phyloP scores from a whole-genome alignment of 2,888 invertebrate species.

The Tetragonula carbonaria region DNA sequence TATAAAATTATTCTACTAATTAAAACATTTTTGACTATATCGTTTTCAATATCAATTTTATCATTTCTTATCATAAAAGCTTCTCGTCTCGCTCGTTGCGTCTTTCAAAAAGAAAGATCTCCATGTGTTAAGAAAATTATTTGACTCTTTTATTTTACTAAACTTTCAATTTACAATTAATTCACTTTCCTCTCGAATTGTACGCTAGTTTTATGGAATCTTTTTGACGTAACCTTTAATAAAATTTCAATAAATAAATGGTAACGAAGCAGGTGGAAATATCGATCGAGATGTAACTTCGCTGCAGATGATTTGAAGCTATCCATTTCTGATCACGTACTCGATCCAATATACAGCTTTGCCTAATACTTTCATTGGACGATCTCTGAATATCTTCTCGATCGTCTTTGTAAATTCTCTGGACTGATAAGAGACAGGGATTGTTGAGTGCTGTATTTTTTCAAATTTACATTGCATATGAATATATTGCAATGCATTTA shows the following conservation, averaged over 20 bases:
- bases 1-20: no score
- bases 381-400: slow-evolving; percentile 72
- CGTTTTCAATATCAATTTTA: no score
- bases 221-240: background rate
- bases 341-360: slow-evolving; percentile 77
- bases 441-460: background rate
- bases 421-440: slow-evolving; percentile 13
- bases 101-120: no score
- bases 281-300: slow-evolving; percentile 69
- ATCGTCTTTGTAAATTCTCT: slow-evolving; percentile 63
- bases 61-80: no score
- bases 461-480: background rate
- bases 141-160: no score
- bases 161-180: background rate
- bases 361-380: slow-evolving; percentile 72
- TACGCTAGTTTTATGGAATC: background rate
- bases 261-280: slow-evolving; percentile 57
- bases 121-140: no score
- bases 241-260: background rate
- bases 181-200: background rate
- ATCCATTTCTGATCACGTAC: slow-evolving; percentile 76
- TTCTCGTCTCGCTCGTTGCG: no score
- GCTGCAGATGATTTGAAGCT: slow-evolving; percentile 69
- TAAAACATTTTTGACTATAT: no score
- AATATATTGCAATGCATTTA: background rate